These are phyloP conservation scores for Molossus molossus DNA, from an alignment of 2,797 vertebrate genomes.

Conservation along the genomic window DNA sequence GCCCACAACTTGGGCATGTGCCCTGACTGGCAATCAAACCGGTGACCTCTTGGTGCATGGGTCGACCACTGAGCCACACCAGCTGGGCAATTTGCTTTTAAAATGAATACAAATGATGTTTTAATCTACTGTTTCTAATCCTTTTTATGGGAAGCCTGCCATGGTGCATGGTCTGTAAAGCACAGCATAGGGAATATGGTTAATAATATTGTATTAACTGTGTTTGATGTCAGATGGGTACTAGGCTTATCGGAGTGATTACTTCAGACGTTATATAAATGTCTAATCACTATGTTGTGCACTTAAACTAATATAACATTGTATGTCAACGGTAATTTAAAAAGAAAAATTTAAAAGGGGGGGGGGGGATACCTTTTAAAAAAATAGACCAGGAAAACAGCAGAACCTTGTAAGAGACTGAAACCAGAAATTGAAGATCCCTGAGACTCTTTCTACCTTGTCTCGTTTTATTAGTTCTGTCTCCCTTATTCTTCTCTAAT, in stretches of 20 bases:
- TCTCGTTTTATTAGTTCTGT: neutral
- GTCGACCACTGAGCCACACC: too few species aligned
- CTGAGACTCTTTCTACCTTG: neutral
- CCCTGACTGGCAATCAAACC: too few species aligned
- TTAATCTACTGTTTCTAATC: neutral
- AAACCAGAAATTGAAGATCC: neutral
- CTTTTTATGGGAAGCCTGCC: constrained; percentile 16
- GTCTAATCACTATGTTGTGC: neutral
- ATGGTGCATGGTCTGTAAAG: neutral
- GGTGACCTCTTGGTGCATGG: too few species aligned
- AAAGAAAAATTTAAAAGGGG: neutral
- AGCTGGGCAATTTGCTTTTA: neutral
- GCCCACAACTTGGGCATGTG: too few species aligned
- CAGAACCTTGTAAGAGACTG: neutral
- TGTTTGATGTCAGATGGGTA: too few species aligned
- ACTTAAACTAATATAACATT: neutral
- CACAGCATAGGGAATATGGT: neutral
- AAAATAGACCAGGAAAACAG: neutral
- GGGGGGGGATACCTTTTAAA: neutral
- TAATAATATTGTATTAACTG: neutral
- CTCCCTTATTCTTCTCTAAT: neutral
- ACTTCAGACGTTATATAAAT: neutral
- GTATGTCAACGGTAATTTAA: neutral
- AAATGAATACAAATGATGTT: constrained; percentile 25
- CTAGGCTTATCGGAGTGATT: neutral